Evolutionary conservation across 2,888 invertebrate genomes (phyloP).

Genomic region (Hirtodrosophila cameraria): DNA sequence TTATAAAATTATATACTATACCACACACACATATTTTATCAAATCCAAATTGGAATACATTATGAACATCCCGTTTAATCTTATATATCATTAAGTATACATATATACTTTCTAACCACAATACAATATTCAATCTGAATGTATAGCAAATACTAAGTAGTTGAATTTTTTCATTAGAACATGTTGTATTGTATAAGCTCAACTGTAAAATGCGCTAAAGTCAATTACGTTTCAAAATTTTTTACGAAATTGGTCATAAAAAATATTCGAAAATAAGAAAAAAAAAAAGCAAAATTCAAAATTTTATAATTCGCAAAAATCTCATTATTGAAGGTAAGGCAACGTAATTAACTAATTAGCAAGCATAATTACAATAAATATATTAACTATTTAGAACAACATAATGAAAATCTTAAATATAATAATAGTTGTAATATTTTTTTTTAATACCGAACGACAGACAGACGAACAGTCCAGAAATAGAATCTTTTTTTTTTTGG

Average conservation of each 20-base stretch:
- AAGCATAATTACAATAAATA: conserved; percentile 1
- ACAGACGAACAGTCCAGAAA: conserved; percentile 15
- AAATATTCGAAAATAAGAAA: conserved; percentile 12
- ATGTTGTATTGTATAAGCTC: conserved; percentile 24
- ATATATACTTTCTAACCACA: not conserved
- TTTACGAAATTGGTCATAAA: conserved; percentile 21
- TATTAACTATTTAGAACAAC: no score
- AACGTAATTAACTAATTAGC: conserved; percentile 30
- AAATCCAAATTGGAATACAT: conserved; percentile 9
- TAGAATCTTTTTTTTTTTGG: no score
- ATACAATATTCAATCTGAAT: conserved; percentile 1
- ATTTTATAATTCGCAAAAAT: conserved; percentile 18
- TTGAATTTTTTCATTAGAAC: conserved; percentile 33
- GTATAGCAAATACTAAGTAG: conserved; percentile 7
- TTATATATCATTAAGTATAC: conserved; percentile 9
- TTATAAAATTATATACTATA: conserved; percentile 21
- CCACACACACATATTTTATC: conserved; percentile 27
- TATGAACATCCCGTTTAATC: conserved; percentile 15
- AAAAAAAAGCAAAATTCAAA: conserved; percentile 1
- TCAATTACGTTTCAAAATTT: conserved; percentile 54
- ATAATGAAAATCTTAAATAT: no score
- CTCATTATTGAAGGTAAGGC: conserved; percentile 32
- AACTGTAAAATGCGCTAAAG: conserved; percentile 44
- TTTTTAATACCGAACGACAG: no score
- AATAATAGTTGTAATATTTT: no score